Percentiles rank a stretch among this genome's conserved stretches.
Evolutionary conservation across 2,888 invertebrate genomes (phyloP).

Genomic region (Phorcus lineatus): DNA sequence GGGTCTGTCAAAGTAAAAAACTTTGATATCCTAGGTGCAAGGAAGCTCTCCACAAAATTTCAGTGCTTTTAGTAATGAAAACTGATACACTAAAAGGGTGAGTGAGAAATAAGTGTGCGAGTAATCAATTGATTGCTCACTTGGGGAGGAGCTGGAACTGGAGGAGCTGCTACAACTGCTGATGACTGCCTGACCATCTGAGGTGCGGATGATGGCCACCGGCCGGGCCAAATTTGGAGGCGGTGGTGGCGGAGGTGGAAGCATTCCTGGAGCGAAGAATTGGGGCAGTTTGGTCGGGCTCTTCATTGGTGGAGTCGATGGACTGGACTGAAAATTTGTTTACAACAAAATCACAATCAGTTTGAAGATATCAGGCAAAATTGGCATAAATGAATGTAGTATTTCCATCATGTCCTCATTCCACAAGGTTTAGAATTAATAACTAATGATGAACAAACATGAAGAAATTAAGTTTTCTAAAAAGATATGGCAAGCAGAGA

Average conservation of each 20-base stretch:
- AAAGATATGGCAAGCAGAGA: no score
- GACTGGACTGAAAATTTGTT: conserved; percentile 60
- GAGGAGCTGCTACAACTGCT: conserved; percentile 41
- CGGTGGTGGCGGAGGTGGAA: conserved; percentile 86
- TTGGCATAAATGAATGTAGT: no score
- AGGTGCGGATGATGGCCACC: conserved; percentile 93
- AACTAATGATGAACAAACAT: no score
- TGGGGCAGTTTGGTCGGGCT: conserved; percentile 80
- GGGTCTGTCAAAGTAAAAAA: no score
- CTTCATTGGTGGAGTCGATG: conserved; percentile 70
- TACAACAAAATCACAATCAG: neutral
- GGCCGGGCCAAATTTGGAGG: conserved; percentile 91
- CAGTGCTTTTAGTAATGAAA: no score
- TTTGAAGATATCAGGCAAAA: neutral
- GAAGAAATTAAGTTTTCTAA: no score
- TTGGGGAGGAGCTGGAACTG: conserved; percentile 26
- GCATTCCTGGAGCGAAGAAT: conserved; percentile 92
- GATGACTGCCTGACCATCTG: conserved; percentile 69
- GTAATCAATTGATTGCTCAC: neutral
- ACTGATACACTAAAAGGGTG: no score
- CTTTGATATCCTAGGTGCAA: no score
- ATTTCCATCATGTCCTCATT: no score
- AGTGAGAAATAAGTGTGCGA: neutral
- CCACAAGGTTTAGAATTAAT: no score
- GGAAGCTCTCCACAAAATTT: no score